A percentile compares a stretch with the other conserved stretches of the same genome.
Conservation (phyloP, 2,888 invertebrate species). For the Leptinotarsa tumamoca region DNA sequence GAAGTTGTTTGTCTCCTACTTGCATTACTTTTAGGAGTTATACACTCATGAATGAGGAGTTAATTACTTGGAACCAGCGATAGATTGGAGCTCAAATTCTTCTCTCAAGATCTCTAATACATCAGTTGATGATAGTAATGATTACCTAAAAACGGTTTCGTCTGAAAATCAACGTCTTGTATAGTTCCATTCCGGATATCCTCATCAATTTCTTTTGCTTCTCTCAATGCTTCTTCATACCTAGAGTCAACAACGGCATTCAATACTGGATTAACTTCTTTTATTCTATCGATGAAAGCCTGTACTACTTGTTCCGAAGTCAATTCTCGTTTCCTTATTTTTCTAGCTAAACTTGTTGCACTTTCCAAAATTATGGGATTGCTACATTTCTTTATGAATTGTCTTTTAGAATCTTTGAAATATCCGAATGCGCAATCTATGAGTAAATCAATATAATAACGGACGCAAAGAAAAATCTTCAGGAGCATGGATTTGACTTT, state of each 20-base stretch:
- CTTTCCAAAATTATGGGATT: conserved; percentile 71
- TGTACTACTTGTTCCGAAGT: conserved; percentile 77
- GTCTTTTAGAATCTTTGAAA: conserved; percentile 60
- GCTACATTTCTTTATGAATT: conserved; percentile 62
- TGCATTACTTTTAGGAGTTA: no score
- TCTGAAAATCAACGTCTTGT: conserved; percentile 73
- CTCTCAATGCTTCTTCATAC: conserved; percentile 81
- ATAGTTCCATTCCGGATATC: conserved; percentile 72
- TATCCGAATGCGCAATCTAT: conserved; percentile 66
- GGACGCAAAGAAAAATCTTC: conserved; percentile 55
- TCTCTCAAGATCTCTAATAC: no score
- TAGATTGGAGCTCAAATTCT: no score
- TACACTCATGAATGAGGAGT: no score
- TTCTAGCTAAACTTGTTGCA: conserved; percentile 75
- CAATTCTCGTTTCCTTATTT: conserved; percentile 75
- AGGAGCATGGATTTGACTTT: conserved; percentile 33
- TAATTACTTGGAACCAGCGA: no score
- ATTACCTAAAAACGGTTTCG: conserved; percentile 82
- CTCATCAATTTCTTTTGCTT: conserved; percentile 81
- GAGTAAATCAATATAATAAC: conserved; percentile 68
- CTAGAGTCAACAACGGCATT: conserved; percentile 89
- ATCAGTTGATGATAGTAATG: not conserved
- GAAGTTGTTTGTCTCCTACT: no score
- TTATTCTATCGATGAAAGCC: conserved; percentile 82
- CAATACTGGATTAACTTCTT: conserved; percentile 77